phyloP scores from a whole-genome alignment of 2,113 vertebrate genomes.

The Percina caprodes region DNA sequence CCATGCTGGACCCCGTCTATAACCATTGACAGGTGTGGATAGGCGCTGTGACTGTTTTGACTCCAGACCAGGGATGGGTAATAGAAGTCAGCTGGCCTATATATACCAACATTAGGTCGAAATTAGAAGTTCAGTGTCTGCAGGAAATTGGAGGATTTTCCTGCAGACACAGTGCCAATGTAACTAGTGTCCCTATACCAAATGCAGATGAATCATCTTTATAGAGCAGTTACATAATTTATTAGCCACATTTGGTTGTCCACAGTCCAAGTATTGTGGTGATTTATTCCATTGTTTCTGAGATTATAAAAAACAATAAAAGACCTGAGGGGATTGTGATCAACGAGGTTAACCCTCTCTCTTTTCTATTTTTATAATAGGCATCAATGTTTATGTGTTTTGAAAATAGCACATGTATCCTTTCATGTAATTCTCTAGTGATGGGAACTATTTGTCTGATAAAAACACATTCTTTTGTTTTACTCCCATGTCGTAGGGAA shows the following conservation, averaged over 20 bases:
- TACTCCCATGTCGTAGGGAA: constrained; percentile 58
- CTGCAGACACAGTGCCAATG: constrained; percentile 46
- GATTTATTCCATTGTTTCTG: constrained; percentile 12
- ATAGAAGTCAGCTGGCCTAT: constrained; percentile 69
- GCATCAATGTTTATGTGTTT: constrained; percentile 9
- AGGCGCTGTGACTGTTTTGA: constrained; percentile 33
- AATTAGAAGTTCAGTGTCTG: constrained; percentile 64
- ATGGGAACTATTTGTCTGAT: constrained; percentile 59
- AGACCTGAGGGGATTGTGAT: constrained; percentile 13
- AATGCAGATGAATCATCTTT: constrained; percentile 38
- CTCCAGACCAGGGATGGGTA: constrained; percentile 54
- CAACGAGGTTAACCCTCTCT: not conserved
- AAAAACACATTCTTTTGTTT: constrained; percentile 73
- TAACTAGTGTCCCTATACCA: constrained; percentile 21
- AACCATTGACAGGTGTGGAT: constrained; percentile 69
- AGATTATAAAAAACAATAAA: not conserved
- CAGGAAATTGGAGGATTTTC: constrained; percentile 74
- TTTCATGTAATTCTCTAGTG: constrained; percentile 25
- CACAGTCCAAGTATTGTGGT: not conserved
- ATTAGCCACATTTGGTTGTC: constrained; percentile 9
- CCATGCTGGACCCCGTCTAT: constrained; percentile 37
- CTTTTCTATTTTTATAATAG: constrained; percentile 31
- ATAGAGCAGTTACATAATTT: constrained; percentile 3
- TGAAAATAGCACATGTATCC: constrained; percentile 22
- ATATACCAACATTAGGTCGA: constrained; percentile 53